Percentiles rank a stretch among this genome's conserved stretches.
phyloP scores from a whole-genome alignment of 2,113 vertebrate genomes.

The Thryonomys swinderianus region DNA sequence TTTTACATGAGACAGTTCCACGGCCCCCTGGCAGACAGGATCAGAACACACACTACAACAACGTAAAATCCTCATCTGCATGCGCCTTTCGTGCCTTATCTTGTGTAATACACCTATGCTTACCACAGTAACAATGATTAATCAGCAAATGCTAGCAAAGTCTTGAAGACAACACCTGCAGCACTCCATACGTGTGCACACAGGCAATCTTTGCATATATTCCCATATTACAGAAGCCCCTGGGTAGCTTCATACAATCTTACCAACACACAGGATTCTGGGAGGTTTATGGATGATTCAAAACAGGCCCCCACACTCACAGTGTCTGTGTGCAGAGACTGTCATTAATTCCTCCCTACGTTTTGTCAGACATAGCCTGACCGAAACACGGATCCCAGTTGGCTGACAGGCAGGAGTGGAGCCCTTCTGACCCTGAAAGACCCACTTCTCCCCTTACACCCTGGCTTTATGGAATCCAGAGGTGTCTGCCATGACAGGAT shows the following conservation, averaged over 20 bases:
- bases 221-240: background rate
- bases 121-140: conserved; percentile 42
- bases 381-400: background rate
- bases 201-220: background rate
- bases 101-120: conserved; percentile 49
- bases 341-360: background rate
- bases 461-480: background rate
- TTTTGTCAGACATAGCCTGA: background rate
- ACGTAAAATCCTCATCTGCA: conserved; percentile 47
- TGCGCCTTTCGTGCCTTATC: conserved; percentile 49
- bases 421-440: background rate
- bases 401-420: conserved; percentile 1
- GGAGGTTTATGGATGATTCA: background rate
- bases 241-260: background rate
- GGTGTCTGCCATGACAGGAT: background rate
- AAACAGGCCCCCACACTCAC: background rate
- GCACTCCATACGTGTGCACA: background rate
- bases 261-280: background rate
- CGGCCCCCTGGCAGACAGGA: background rate
- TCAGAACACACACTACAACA: conserved; percentile 46
- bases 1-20: conserved; percentile 45
- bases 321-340: background rate
- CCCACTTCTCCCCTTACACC: background rate
- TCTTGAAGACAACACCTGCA: background rate
- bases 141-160: background rate